Evolutionary conservation across 2,888 invertebrate genomes (phyloP), one percentile per base, ranked within the genome.

Genomic region (Diarsia mendica): DNA sequence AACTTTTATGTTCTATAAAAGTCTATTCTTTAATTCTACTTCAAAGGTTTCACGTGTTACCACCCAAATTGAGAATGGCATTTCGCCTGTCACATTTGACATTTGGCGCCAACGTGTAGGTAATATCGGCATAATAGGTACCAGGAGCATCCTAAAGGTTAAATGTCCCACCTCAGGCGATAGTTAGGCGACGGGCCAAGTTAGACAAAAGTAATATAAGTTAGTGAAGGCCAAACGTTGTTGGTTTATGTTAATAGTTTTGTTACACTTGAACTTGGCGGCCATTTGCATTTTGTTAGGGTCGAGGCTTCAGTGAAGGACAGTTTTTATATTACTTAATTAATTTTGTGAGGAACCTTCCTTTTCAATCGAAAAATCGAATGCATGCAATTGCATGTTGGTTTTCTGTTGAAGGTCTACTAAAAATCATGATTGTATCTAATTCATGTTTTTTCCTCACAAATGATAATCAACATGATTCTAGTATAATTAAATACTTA

Each of bases 181-280:
- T 67, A 72, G 63, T 70, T 65, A 60, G 72, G 72, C 72, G 49
- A 15, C n/a, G 69, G 51, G 75, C 66, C 78, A 83, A 83, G 75
- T 83, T 75, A 33, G 67, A 20, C 67, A 79, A 73, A 80, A 80
- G 80, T 80, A 80, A 82, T 83, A 77, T 55, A 82, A 77, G 80
- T 82, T 73, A 70, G 72, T 15, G 53, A 67, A 75, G 65, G 73
- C 55, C 74, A 78, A 68, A 28, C 23, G 51, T 20, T 66, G 61
- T 82, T 53, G 68, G 67, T 78, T 49, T 77, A 80, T 67, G 69
- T 48, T 74, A 66, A 81, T 79, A 79, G 79, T 67, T 79, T 81
- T 53, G 53, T 67, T 75, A 58, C 51, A 67, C 60, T 81, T 79
- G 68, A 79, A 82, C 82, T 81, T 77, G 39, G 18, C 28, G 39